These are phyloP conservation scores for Phyllostomus discolor DNA, from an alignment of 2,113 vertebrate genomes.

Conservation along the genomic window DNA sequence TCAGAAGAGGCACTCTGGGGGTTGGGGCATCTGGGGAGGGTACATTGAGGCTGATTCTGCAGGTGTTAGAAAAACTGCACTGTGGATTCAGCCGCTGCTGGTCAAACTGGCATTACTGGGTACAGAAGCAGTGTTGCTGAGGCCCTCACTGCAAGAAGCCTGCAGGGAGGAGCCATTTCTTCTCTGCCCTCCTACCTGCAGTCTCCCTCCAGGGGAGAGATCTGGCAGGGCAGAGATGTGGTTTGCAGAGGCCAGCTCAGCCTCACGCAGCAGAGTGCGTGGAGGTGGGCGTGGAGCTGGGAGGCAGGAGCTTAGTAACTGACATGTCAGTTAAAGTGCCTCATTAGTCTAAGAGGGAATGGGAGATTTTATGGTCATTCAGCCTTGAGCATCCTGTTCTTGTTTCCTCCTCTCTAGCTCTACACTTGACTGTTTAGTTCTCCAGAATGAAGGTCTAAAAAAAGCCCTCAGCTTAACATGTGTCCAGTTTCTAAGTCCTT, in stretches of 20 bases:
- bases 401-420: not conserved
- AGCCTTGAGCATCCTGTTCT: not conserved
- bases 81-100: rapidly evolving
- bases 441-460: not conserved
- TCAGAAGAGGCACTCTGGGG: not conserved
- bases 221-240: not conserved
- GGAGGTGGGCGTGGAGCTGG: not conserved
- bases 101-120: rapidly evolving
- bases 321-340: not conserved
- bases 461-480: not conserved
- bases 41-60: not conserved
- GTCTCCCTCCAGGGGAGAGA: not conserved
- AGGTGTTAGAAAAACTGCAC: no score
- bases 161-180: no score
- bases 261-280: not conserved
- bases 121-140: not conserved
- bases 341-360: not conserved
- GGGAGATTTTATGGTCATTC: no score
- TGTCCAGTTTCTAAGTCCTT: not conserved
- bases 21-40: not conserved
- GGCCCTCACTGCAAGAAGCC: not conserved
- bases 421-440: not conserved
- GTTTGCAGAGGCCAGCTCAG: not conserved
- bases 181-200: not conserved
- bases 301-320: not conserved